phyloP scores from a whole-genome alignment of 2,113 vertebrate species.

The Aix galericulata region DNA sequence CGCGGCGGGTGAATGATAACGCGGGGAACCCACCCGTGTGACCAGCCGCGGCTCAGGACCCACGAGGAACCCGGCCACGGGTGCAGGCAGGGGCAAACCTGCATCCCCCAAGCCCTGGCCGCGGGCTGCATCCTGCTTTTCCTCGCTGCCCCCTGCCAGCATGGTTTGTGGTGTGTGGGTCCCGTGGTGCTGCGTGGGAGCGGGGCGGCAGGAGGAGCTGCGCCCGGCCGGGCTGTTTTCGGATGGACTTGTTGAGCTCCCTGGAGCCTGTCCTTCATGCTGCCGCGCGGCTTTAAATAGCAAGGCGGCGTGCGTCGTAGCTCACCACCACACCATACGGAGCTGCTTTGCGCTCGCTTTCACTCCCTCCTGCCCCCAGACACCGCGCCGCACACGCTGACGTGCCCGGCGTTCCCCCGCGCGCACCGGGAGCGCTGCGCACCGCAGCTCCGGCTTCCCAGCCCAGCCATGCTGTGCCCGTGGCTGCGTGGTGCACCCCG shows the following conservation, averaged over 20 bases:
- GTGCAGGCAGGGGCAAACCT: fast-evolving
- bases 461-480: neutral
- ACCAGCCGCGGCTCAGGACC: neutral
- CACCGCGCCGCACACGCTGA: neutral
- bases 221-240: neutral
- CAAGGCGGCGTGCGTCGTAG: neutral
- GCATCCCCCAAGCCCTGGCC: neutral
- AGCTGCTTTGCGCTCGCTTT: constrained; percentile 47
- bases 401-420: constrained; percentile 4
- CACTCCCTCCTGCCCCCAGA: constrained; percentile 46
- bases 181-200: neutral
- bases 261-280: neutral
- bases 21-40: neutral
- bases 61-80: neutral
- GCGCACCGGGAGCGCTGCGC: neutral
- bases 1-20: neutral
- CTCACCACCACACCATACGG: constrained; percentile 44
- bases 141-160: neutral
- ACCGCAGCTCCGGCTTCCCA: neutral
- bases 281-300: constrained; percentile 53
- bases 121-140: neutral
- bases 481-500: constrained; percentile 16
- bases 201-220: neutral
- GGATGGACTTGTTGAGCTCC: neutral
- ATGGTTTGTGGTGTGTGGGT: neutral